Percentiles rank a stretch among this genome's conserved stretches.
These are phyloP conservation scores for Spisula subtruncata DNA, from an alignment of 2,888 invertebrate species.

Conservation along the genomic window DNA sequence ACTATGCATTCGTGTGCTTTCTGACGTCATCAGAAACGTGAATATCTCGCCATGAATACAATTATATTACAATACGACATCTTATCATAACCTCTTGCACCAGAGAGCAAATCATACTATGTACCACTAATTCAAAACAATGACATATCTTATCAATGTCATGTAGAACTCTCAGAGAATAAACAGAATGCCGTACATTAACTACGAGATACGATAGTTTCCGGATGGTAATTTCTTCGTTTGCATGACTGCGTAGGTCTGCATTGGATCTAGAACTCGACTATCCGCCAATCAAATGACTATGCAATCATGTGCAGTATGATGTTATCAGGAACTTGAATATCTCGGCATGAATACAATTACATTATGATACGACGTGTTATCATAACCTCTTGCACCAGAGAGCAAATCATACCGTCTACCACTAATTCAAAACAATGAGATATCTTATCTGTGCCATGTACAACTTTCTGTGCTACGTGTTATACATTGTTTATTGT, in stretches of 20 bases:
- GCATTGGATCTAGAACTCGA: neutral
- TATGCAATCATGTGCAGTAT: neutral
- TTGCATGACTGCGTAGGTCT: neutral
- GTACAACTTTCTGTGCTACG: too few relatives aligned
- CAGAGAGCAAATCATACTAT: neutral
- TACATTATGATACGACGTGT: neutral
- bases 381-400: neutral
- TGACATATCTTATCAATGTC: too few relatives aligned
- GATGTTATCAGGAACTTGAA: neutral
- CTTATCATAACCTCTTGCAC: neutral
- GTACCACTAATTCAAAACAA: too few relatives aligned
- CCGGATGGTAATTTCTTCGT: neutral
- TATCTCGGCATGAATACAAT: neutral
- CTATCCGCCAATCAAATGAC: too few relatives aligned
- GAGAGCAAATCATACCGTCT: neutral
- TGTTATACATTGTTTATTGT: too few relatives aligned
- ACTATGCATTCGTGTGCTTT: neutral
- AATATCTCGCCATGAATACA: neutral
- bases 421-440: too few relatives aligned
- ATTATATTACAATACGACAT: neutral
- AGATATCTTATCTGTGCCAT: too few relatives aligned
- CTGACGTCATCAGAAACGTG: neutral
- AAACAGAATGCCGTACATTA: neutral
- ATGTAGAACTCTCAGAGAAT: too few relatives aligned
- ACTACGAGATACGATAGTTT: neutral